Evolutionary conservation across 2,113 vertebrate genomes (phyloP).

Genomic region (Eonycteris spelaea): DNA sequence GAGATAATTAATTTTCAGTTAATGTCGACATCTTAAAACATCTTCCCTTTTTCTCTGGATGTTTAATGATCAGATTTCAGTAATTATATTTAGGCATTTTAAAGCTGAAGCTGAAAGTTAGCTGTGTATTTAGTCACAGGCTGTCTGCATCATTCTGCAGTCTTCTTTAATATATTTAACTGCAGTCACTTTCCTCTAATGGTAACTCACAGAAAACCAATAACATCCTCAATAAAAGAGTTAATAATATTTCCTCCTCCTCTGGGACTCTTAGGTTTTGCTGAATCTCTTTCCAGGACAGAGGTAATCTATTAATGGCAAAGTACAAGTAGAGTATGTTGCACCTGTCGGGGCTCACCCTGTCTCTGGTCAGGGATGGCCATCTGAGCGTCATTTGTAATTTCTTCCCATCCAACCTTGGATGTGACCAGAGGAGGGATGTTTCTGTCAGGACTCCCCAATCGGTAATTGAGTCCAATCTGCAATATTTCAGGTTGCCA

Average conservation of each 20-base stretch:
- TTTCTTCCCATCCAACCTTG: background rate
- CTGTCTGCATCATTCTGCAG: background rate
- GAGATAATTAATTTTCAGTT: constrained; percentile 26
- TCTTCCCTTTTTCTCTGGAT: background rate
- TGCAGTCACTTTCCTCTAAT: constrained; percentile 2
- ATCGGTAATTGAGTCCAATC: background rate
- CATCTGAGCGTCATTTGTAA: background rate
- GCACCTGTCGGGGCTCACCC: fast-evolving
- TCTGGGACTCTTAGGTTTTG: background rate
- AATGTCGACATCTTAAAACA: constrained; percentile 1
- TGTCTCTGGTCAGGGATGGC: background rate
- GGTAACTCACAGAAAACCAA: constrained; percentile 41
- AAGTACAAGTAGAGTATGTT: background rate
- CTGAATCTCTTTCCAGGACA: constrained; percentile 11
- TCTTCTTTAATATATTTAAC: background rate
- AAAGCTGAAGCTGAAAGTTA: background rate
- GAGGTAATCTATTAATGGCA: background rate
- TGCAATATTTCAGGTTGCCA: background rate
- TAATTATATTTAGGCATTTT: constrained; percentile 7
- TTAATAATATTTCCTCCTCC: constrained; percentile 30
- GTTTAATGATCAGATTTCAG: background rate
- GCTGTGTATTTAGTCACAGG: background rate
- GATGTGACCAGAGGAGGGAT: background rate
- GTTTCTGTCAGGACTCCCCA: background rate
- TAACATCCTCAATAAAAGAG: constrained; percentile 1